Conservation (phyloP, 2,888 invertebrate genomes). For the Drosophila affinis region DNA sequence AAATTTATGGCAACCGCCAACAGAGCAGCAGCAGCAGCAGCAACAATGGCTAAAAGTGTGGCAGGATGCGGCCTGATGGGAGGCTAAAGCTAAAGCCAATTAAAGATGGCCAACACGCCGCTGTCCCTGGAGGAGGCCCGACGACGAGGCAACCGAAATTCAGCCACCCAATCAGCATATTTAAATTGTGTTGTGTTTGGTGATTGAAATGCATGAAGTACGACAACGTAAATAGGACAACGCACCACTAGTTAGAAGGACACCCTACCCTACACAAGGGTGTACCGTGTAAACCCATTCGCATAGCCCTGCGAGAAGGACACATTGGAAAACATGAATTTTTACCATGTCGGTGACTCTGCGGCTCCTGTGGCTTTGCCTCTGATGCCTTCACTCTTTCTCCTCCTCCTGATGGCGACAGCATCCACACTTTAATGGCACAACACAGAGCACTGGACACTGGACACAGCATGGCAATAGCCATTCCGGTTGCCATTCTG, state of each 20-base stretch:
- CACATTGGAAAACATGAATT: conserved; percentile 69
- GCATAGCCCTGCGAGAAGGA: conserved; percentile 23
- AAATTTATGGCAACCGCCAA: conserved; percentile 58
- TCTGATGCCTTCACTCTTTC: not conserved
- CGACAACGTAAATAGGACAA: conserved; percentile 58
- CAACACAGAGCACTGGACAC: conserved; percentile 1
- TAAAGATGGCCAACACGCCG: conserved; percentile 55
- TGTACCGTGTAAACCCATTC: conserved; percentile 1
- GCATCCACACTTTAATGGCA: conserved; percentile 58
- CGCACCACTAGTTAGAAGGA: conserved; percentile 52
- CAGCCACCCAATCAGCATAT: conserved; percentile 77
- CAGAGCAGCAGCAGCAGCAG: conserved; percentile 7
- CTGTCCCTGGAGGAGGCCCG: conserved; percentile 34
- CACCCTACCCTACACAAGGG: too few relatives aligned
- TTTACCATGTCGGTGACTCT: conserved; percentile 47
- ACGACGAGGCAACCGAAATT: conserved; percentile 58
- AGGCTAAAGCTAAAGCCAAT: conserved; percentile 58
- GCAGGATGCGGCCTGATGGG: conserved; percentile 2
- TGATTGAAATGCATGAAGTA: conserved; percentile 75
- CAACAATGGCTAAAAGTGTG: conserved; percentile 21
- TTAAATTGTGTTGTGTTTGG: conserved; percentile 75
- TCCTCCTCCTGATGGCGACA: conserved; percentile 31
- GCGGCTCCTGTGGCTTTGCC: conserved; percentile 40
- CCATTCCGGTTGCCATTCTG: conserved; percentile 12
- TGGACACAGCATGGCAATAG: not conserved